A percentile compares a stretch with the other conserved stretches of the same genome.
Conservation (phyloP, 2,797 vertebrate species). For the Cynopterus sphinx region DNA sequence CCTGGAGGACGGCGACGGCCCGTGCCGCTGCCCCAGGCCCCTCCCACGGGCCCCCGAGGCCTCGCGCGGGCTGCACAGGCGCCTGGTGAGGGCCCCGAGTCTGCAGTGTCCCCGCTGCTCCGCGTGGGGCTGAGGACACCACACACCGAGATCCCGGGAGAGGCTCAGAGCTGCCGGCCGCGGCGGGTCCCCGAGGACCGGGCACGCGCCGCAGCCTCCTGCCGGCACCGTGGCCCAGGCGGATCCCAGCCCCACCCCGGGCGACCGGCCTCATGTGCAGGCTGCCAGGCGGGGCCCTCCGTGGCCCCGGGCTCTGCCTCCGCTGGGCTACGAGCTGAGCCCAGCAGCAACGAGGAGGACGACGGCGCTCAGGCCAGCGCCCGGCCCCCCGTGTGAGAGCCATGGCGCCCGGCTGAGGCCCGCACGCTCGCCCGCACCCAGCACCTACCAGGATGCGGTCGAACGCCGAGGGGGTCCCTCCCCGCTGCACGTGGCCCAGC, state of each 20-base stretch:
- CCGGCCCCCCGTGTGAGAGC: neutral
- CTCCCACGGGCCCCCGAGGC: neutral
- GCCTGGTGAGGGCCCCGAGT: neutral
- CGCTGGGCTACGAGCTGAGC: neutral
- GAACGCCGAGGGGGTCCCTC: conserved; percentile 96
- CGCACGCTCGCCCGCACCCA: rapidly evolving
- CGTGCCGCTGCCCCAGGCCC: neutral
- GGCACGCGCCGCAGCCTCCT: neutral
- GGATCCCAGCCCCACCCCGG: neutral
- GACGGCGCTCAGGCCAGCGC: neutral
- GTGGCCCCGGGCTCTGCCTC: neutral
- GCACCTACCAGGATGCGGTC: conserved; percentile 87
- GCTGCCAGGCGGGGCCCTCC: neutral
- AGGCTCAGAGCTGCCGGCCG: neutral
- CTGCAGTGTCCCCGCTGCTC: neutral
- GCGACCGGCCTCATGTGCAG: rapidly evolving
- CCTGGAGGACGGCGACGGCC: rapidly evolving
- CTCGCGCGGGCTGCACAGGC: rapidly evolving
- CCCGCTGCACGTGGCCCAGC: conserved; percentile 96
- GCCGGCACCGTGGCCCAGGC: neutral
- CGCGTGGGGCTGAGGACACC: neutral
- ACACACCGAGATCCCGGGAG: rapidly evolving
- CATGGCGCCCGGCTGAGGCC: neutral
- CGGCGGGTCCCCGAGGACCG: neutral
- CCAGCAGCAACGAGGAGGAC: rapidly evolving